These are phyloP conservation scores for Orchestia grillus DNA, from an alignment of 1,140 invertebrate species.

Conservation along the genomic window DNA sequence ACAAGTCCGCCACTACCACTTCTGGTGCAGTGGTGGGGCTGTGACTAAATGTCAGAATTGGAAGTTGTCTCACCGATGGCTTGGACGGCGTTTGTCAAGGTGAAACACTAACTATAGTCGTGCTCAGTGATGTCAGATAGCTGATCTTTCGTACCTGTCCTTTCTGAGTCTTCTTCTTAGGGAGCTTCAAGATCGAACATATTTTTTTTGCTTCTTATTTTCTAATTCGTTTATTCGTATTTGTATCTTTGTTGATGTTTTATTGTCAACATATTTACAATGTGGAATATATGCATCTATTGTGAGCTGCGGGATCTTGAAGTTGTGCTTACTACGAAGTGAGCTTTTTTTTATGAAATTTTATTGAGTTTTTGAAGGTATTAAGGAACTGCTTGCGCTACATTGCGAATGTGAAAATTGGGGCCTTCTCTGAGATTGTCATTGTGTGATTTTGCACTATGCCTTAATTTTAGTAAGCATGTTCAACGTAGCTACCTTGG, in stretches of 20 bases:
- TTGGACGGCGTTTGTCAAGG: neutral
- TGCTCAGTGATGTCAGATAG: neutral
- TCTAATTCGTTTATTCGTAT: neutral
- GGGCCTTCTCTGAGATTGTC: neutral
- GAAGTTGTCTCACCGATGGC: neutral
- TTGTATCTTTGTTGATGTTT: neutral
- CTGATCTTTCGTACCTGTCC: neutral
- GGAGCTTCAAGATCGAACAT: neutral
- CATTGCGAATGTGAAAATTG: neutral
- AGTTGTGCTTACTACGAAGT: neutral
- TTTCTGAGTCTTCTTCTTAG: neutral
- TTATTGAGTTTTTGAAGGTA: neutral
- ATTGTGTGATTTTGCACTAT: neutral
- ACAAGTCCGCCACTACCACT: too few relatives aligned
- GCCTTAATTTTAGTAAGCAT: neutral
- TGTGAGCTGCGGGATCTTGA: neutral
- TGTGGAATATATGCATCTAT: neutral
- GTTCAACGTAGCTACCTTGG: neutral
- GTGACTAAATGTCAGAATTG: neutral
- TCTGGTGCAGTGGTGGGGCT: neutral
- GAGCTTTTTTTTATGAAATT: neutral
- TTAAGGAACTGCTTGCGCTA: neutral
- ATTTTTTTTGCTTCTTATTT: neutral
- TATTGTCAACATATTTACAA: neutral
- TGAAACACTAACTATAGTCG: neutral